Evolutionary conservation across 2,888 invertebrate genomes (phyloP), one percentile per base, ranked within the genome.

Genomic region (Ectobius pallidus): DNA sequence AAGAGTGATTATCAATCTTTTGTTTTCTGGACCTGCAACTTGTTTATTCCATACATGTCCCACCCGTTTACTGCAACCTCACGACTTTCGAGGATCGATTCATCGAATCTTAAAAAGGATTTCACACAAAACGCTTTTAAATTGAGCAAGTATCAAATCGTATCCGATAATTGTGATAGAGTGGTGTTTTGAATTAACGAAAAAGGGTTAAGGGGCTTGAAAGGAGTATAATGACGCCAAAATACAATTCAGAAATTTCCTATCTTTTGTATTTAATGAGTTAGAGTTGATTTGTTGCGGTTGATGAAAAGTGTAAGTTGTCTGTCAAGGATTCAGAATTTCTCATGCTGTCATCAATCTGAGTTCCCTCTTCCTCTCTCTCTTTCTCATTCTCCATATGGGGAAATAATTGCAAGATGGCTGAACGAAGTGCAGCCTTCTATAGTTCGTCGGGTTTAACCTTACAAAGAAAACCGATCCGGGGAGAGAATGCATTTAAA

Each of bases 391-490:
- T 18, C 30, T 42, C 65, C 65, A 65, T 65, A 65, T 46, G 46
- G 46, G 65, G 27, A 34, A 65, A 44, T 44, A 65, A 65, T 65
- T 65, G 65, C 65, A 65, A 65, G 46, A 65, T 65, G 44, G 65
- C 65, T 18, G 25, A 44, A 6, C 9, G n/a, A 18, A 27, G 30
- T 61, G 61, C 27, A 27, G 9, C 27, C 27, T 44, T 44, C 65
- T 42, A 30, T 25, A 4, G 58, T 46, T 46, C 44, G 65, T 65
- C 65, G 44, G 65, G 65, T 25, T 44, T 65, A 65, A 65, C 65
- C 44, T 65, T 44, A 65, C 65, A 65, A 65, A 65, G 65, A 65
- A 34, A 65, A 65, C 65, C 65, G 65, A 65, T 27, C 44, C 44
- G 44, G 25, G 65, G 14, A 65, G 44, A 65, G 44, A 44, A 46